Evolutionary conservation across 2,888 invertebrate genomes (phyloP).

Genomic region (Parelbella ahira): DNA sequence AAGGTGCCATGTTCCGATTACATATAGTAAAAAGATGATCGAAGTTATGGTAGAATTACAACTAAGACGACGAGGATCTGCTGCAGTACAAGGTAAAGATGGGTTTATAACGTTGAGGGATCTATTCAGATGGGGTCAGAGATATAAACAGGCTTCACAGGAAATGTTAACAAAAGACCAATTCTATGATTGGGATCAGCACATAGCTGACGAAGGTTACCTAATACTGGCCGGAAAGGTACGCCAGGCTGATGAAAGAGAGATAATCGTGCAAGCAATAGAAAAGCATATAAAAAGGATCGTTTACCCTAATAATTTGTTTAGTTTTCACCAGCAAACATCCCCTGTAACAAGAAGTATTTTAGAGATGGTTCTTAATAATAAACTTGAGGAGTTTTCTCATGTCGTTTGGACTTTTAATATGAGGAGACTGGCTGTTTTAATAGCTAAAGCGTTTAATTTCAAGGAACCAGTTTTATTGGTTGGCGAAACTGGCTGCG

Average conservation of each 20-base stretch:
- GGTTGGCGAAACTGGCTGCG: constrained; percentile 98
- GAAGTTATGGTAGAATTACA: constrained; percentile 94
- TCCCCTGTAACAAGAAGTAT: constrained; percentile 89
- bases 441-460: constrained; percentile 90
- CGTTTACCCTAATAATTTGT: constrained; percentile 85
- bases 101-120: constrained; percentile 97
- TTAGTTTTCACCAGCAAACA: constrained; percentile 83
- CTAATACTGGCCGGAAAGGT: constrained; percentile 96
- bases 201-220: constrained; percentile 97
- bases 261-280: constrained; percentile 89
- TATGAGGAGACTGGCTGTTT: constrained; percentile 89
- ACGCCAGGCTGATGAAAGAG: constrained; percentile 89
- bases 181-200: constrained; percentile 98
- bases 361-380: constrained; percentile 83
- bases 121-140: constrained; percentile 97
- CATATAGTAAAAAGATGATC: constrained; percentile 95
- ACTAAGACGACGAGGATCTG: constrained; percentile 89
- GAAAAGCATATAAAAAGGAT: constrained; percentile 89
- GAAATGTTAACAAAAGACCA: constrained; percentile 76
- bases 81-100: constrained; percentile 94
- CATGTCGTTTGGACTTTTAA: constrained; percentile 97
- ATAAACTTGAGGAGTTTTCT: constrained; percentile 79
- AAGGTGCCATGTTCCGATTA: constrained; percentile 91
- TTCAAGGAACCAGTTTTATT: constrained; percentile 97
- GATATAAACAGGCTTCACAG: constrained; percentile 88